Evolutionary conservation across 2,888 invertebrate genomes (phyloP), one percentile per base, ranked within the genome.

Genomic region (Apeira syringaria): DNA sequence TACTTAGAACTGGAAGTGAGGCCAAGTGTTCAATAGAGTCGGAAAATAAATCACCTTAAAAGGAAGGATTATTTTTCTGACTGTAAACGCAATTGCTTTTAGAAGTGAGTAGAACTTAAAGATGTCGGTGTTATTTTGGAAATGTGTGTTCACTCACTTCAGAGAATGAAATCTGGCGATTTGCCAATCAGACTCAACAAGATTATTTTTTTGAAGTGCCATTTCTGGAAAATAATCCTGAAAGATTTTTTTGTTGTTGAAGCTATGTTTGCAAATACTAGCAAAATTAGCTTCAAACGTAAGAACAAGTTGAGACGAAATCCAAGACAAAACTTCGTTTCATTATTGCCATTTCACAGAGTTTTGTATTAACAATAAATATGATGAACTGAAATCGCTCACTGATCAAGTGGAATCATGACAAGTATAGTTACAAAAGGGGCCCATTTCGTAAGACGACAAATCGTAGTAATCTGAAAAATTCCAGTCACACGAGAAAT

Each of bases 1-100:
- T 61, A 46, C 48, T 45, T 59, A 53, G 32, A 32, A 53, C 47
- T 57, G 71, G 76, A 76, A 73, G 57, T 79, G 76, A 73, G 73
- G 76, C 65, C 74, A 72, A 63, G 61, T 61, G 38, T 11, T 12
- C n/a, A 15, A 22, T 26, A 31, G 26, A 36, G 42, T 37, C 35
- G 31, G 10, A 12, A 31, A 36, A 31, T 20, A 17, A 29, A 29
- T 8, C 9, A 13, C 13, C 12, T 28, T 11, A 39, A 2, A 12
- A 12, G 9, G 17, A 43, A 42, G 13, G 13, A 7, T 29, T 13
- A 9, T 27, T 39, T 30, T 18, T 13, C 20, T 25, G 44, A 34
- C 18, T 38, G 17, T 27, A 32, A 13, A 5, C 10, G 15, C 1
- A 8, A 11, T 9, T 24, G 9, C 27, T 43, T 31, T 32, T n/a